These are phyloP conservation scores for Belonocnema kinseyi DNA, from an alignment of 1,140 invertebrate species.

Conservation along the genomic window DNA sequence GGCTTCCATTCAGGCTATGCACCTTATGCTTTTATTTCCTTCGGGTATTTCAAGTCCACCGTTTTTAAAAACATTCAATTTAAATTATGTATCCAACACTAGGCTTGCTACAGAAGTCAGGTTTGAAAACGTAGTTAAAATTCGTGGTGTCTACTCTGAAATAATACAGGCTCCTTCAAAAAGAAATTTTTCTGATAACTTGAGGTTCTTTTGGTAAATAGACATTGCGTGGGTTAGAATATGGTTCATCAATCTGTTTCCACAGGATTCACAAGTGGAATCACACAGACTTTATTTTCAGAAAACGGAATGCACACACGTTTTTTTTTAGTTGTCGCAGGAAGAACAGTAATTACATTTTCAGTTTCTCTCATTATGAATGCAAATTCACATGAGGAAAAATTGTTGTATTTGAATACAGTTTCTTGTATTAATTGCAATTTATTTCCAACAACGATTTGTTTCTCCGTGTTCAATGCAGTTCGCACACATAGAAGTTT, in stretches of 20 bases:
- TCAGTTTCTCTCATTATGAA: not conserved
- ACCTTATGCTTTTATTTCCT: too few species aligned
- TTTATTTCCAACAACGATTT: not conserved
- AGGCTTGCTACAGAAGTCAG: too few species aligned
- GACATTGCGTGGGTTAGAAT: too few species aligned
- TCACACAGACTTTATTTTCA: not conserved
- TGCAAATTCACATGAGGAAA: not conserved
- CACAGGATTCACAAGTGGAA: not conserved
- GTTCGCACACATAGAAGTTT: not conserved
- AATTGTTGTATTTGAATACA: not conserved
- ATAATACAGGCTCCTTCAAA: too few species aligned
- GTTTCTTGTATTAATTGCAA: not conserved
- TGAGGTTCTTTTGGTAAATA: too few species aligned
- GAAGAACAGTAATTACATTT: not conserved
- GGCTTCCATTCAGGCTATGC: slow-evolving; percentile 79
- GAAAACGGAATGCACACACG: not conserved
- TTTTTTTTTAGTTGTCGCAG: not conserved
- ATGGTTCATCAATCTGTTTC: not conserved
- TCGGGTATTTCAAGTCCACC: too few species aligned
- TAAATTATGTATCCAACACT: too few species aligned
- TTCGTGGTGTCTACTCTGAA: too few species aligned
- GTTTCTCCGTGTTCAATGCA: not conserved
- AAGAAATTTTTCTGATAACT: too few species aligned
- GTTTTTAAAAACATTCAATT: too few species aligned
- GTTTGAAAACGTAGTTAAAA: too few species aligned